Percentiles rank a stretch among this genome's conserved stretches.
Conservation (phyloP, 2,797 vertebrate species). For the Gymnocypris eckloni region DNA sequence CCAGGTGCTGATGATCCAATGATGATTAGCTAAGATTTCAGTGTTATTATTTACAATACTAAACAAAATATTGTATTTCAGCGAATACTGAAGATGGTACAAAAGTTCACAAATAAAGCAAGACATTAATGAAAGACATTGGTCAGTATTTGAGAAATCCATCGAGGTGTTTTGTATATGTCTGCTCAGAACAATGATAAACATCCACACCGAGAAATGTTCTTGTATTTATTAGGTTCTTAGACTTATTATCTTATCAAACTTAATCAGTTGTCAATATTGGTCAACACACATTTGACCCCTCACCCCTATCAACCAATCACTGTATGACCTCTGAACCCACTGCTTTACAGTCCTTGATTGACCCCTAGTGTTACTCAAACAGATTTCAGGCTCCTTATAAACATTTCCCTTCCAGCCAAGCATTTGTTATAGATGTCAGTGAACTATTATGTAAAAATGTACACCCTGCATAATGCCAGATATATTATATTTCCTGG, state of each 20-base stretch:
- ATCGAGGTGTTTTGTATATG: not conserved
- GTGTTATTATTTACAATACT: constrained; percentile 22
- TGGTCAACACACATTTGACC: constrained; percentile 16
- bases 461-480: not conserved
- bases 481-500: not conserved
- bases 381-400: constrained; percentile 16
- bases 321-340: not conserved
- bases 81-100: not conserved
- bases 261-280: constrained; percentile 2
- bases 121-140: constrained; percentile 4
- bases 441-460: not conserved
- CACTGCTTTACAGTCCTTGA: not conserved
- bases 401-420: not conserved
- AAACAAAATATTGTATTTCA: constrained; percentile 20
- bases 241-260: constrained; percentile 8
- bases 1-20: constrained; percentile 26
- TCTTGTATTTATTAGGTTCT: not conserved
- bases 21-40: constrained; percentile 17
- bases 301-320: not conserved
- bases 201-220: not conserved
- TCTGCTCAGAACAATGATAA: not conserved
- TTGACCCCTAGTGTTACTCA: constrained; percentile 53
- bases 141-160: not conserved
- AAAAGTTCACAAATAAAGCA: not conserved
- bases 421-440: constrained; percentile 8